A percentile compares a stretch with the other conserved stretches of the same genome.
These are phyloP conservation scores for Stenichneumon culpator DNA, from an alignment of 2,888 invertebrate genomes.

Conservation along the genomic window DNA sequence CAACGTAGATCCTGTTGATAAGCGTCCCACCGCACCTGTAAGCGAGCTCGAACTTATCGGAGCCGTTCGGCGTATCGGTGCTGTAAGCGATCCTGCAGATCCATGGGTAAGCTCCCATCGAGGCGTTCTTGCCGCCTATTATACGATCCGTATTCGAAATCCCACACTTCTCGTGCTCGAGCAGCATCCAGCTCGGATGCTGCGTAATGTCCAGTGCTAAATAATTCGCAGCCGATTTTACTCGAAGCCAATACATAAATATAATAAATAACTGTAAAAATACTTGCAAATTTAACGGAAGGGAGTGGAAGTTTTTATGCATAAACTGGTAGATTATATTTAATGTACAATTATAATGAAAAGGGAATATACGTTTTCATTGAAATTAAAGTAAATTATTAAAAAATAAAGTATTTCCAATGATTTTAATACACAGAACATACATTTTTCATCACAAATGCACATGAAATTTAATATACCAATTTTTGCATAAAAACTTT, in stretches of 20 bases:
- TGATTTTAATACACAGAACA: too few relatives aligned
- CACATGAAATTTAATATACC: too few relatives aligned
- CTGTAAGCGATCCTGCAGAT: slow-evolving; percentile 87
- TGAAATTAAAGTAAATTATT: too few relatives aligned
- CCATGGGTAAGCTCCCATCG: slow-evolving; percentile 89
- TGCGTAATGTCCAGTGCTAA: slow-evolving; percentile 66
- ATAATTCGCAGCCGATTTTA: not conserved
- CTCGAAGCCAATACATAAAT: not conserved
- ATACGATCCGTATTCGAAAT: slow-evolving; percentile 87
- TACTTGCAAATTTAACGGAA: too few relatives aligned
- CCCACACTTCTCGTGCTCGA: slow-evolving; percentile 87
- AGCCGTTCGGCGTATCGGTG: slow-evolving; percentile 29
- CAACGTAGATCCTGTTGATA: slow-evolving; percentile 82
- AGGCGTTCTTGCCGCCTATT: slow-evolving; percentile 88
- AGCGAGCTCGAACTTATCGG: slow-evolving; percentile 40
- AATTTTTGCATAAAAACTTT: too few relatives aligned
- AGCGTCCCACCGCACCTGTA: slow-evolving; percentile 84
- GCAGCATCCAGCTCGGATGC: slow-evolving; percentile 86
- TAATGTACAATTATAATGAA: too few relatives aligned
- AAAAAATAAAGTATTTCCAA: too few relatives aligned
- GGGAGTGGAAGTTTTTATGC: too few relatives aligned
- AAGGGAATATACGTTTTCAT: too few relatives aligned
- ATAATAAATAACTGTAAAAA: not conserved
- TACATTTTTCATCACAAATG: too few relatives aligned
- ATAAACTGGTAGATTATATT: too few relatives aligned